These are phyloP conservation scores for Aldrovandia affinis DNA, from an alignment of 2,797 vertebrate species.

Conservation along the genomic window DNA sequence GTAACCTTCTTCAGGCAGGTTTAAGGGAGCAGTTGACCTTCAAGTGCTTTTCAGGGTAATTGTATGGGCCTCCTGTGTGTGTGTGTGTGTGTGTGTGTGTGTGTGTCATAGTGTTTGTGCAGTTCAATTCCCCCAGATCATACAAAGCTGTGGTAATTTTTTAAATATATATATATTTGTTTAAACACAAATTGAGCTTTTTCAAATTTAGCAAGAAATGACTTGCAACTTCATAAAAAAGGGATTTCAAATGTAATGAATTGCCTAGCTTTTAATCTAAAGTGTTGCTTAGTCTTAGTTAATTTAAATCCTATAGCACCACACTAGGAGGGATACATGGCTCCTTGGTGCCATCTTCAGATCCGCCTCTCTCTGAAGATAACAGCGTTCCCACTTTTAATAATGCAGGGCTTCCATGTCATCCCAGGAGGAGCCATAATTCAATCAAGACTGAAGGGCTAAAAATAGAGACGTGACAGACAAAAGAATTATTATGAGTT, in stretches of 20 bases:
- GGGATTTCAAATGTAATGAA: no score
- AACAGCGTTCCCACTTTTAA: not conserved
- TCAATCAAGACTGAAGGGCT: not conserved
- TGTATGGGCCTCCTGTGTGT: not conserved
- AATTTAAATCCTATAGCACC: not conserved
- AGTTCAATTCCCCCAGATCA: no score
- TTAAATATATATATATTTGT: no score
- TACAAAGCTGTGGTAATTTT: no score
- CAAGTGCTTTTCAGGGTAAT: not conserved
- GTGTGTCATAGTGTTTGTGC: no score
- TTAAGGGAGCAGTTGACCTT: not conserved
- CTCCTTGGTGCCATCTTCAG: not conserved
- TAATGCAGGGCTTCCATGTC: not conserved
- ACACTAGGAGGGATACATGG: not conserved
- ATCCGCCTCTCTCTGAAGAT: not conserved
- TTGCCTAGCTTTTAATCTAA: no score
- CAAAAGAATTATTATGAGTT: not conserved
- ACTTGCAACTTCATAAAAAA: no score
- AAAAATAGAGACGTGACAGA: not conserved
- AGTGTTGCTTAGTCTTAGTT: not conserved
- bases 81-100: not conserved
- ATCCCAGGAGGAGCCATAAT: not conserved
- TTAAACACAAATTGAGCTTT: no score
- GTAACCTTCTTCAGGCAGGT: not conserved
- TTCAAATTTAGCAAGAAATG: no score